Evolutionary conservation across 2,797 vertebrate species (phyloP), one percentile per base, ranked within the genome.

Genomic region (Gallinago nigripennis): DNA sequence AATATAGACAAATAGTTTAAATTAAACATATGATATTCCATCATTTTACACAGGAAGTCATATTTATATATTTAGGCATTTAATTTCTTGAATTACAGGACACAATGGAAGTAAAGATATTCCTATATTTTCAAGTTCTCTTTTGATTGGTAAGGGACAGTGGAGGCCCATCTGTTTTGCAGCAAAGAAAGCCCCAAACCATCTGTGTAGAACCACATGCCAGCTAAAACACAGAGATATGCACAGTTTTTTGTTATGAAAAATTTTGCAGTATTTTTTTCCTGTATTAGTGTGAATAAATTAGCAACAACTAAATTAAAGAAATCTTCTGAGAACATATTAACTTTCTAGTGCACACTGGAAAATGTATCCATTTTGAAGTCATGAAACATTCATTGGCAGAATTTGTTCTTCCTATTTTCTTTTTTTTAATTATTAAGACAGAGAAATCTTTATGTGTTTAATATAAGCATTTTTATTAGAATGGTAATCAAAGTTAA

Each of bases 201-300:
- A 99, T 99, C 98, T 98, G 98, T 98, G 98, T 98, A 97, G 97
- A 98, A 96, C 97, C 98, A 98, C 98, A 98, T 98, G 98, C 98
- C 98, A 98, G 98, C 98, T 98, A 98, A 98, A 98, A 98, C 98
- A 98, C 97, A 98, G 98, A 97, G 98, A 98, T 98, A 98, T 98
- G 98, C 98, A 98, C 98, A 98, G 98, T 98, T 98, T 98, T 98
- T 98, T 98, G 97, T 98, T 98, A 98, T 98, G 98, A 98, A 98
- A 97, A 97, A 98, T 98, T 98, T 98, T 98, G 97, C 98, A 98
- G 98, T 97, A 97, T 98, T 98, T 98, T 98, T 95, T 98, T 97
- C 97, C 97, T 97, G 98, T 98, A 98, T 98, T 98, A 98, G 97
- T 98, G 98, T 98, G 98, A 98, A 98, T 98, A 98, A 98, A 98